Conservation (phyloP, 2,888 invertebrate genomes). For the Pheosia gnoma region DNA sequence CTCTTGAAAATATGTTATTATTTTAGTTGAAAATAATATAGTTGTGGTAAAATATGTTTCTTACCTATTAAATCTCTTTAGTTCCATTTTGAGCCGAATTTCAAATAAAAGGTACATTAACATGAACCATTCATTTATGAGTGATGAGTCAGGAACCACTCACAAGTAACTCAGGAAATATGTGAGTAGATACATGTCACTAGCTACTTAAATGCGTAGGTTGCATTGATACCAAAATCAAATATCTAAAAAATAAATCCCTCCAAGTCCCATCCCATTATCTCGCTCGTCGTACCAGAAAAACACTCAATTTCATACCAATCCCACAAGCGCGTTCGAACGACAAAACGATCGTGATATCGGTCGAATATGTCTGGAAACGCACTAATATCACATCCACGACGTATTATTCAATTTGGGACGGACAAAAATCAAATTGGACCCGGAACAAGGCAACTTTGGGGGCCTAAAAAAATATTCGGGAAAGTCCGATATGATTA, state of each 20-base stretch:
- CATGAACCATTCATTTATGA: too few species aligned
- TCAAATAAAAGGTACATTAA: too few species aligned
- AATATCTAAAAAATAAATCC: not conserved
- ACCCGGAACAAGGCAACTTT: constrained; percentile 28
- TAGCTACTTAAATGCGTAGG: not conserved
- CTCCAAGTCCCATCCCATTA: constrained; percentile 3
- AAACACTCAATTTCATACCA: constrained; percentile 5
- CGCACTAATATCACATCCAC: constrained; percentile 35
- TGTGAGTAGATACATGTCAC: too few species aligned
- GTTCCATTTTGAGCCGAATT: too few species aligned
- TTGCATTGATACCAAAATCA: not conserved
- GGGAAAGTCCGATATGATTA: constrained; percentile 63
- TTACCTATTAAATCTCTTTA: too few species aligned
- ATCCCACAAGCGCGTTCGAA: constrained; percentile 32
- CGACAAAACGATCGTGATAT: constrained; percentile 41
- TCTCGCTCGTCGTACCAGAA: constrained; percentile 6
- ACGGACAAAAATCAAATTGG: constrained; percentile 50
- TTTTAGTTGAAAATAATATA: too few species aligned
- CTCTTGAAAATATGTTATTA: not conserved
- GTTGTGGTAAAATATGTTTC: too few species aligned
- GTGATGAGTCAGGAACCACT: too few species aligned
- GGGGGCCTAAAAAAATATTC: constrained; percentile 60
- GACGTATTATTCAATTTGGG: constrained; percentile 51
- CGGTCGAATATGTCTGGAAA: constrained; percentile 48
- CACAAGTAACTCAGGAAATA: too few species aligned